Conservation (phyloP, 2,797 vertebrate genomes). For the Aldrovandia affinis region DNA sequence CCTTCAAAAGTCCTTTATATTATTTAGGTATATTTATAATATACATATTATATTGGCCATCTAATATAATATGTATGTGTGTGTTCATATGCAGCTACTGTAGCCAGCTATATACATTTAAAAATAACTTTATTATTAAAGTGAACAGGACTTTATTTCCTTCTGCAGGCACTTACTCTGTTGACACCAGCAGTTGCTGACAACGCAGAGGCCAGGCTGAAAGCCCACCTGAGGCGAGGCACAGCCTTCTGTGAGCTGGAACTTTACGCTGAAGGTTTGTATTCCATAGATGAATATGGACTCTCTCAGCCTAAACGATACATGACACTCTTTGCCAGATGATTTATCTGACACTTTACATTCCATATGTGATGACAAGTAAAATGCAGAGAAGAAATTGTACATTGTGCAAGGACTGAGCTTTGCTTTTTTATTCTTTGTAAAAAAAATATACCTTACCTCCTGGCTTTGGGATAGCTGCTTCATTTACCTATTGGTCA, state of each 20-base stretch:
- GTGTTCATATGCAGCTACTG: neutral
- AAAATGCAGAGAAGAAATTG: no score
- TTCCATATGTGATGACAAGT: neutral
- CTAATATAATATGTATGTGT: neutral
- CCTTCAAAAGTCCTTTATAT: neutral
- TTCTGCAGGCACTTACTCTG: constrained; percentile 84
- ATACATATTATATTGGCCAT: neutral
- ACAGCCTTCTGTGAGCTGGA: constrained; percentile 90
- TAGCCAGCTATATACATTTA: neutral
- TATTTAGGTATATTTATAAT: neutral
- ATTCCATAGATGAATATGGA: neutral
- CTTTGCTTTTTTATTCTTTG: neutral
- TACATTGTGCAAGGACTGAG: neutral
- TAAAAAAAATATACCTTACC: neutral
- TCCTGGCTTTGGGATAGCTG: neutral
- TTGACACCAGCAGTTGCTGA: constrained; percentile 82
- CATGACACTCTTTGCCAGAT: neutral
- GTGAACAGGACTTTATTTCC: neutral
- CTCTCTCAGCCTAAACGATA: neutral
- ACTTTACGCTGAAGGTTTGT: constrained; percentile 78
- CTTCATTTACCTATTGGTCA: neutral
- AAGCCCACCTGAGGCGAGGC: constrained; percentile 85
- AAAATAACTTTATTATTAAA: neutral
- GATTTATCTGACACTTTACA: neutral
- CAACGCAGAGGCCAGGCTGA: constrained; percentile 81